Evolutionary conservation across 2,888 invertebrate species (phyloP), one percentile per base, ranked within the genome.

Genomic region (Platycheirus albimanus): DNA sequence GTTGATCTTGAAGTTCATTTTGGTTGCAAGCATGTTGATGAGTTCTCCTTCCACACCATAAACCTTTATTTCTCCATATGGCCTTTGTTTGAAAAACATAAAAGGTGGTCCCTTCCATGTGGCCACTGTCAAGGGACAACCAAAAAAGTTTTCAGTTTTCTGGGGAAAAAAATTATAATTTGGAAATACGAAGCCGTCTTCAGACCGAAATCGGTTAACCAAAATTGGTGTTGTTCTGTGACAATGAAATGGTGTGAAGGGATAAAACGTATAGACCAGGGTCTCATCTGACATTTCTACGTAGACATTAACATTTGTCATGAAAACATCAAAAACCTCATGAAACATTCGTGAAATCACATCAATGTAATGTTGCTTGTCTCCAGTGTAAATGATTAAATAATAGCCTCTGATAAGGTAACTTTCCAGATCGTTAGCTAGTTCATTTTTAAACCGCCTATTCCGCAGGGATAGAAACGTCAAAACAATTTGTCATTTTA

Each of bases 1-100:
- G 2, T 77, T 80, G 11, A 90, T 75, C 5, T 86, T 87, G 28
- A 90, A 91, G 79, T 91, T 91, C 88, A 91, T 88, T 36, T 86
- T 85, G 38, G 86, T 79, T 0, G 88, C 86, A 6, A 91, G 41
- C 30, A 88, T 10, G 0, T 74, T 79, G 5, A 88, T 78, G 0
- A 91, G 72, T 66, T 85, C 70, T 3, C 90, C 91, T 71, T 80
- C 80, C 6, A 80, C 24, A 0, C 80, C 80, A 1, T 20, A 15
- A 3, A 17, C 75, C 36, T 45, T 43, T 0, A 75, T 43, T n/a
- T 13, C 8, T 1, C 41, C 56, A 10, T 66, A 90, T 52, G 6
- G 36, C 90, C 13, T 0, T 63, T 13, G 1, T 8, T 28, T 19
- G 70, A 17, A 24, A 13, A 64, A 75, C 5, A 75, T 63, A 20